Base-by-base conservation (phyloP, 2,113 vertebrate genomes). In the Thamnaconus septentrionalis region DNA sequence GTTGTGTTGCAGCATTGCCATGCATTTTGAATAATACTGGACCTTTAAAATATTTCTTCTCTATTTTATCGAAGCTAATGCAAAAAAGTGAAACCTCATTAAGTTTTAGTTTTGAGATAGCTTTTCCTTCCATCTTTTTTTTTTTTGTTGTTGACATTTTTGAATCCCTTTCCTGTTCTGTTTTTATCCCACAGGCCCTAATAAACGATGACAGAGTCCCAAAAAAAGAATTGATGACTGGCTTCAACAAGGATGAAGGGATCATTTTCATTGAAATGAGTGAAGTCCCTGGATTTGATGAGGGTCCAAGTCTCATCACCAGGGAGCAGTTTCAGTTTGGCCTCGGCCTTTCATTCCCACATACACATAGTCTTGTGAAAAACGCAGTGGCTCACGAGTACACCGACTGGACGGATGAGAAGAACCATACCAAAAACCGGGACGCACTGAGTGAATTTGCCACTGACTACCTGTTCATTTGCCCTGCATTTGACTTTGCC, bases 221-320 rank as follows among this genome's bases (percentile, higher is more conserved):
- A 31, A 95, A 96, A 75, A 94, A 92, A 44, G 92, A 96, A 6
- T 55, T 97, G 47, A 56, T 97, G 71, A 68, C 93, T 0, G 95
- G 95, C 0, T 74, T 95, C 9, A 98, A 94, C 73, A 93, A 90
- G 66, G 90, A 98, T 5, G 95, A 98, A 83, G 95, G 94, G 1
- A 64, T 88, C 0, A 81, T 58, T 9, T 93, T 97, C 54, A 78
- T 96, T 31, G 18, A 31, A 56, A 54, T 87, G 0, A 95, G 95
- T 6, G 85, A 85, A 9, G 50, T 78, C 8, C 94, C 95, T 41
- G 94, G 95, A 53, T 94, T 94, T 56, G 88, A 81, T 79, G 90
- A 91, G 0, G 70, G 91, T 0, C 54, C 88, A 42, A 93, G 94
- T 67, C 88, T 95, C 50, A 94, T 98, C 71, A 93, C 69, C 42